A percentile compares a stretch with the other conserved stretches of the same genome.
phyloP scores from a whole-genome alignment of 2,888 invertebrate genomes.

The Cryptus armator region DNA sequence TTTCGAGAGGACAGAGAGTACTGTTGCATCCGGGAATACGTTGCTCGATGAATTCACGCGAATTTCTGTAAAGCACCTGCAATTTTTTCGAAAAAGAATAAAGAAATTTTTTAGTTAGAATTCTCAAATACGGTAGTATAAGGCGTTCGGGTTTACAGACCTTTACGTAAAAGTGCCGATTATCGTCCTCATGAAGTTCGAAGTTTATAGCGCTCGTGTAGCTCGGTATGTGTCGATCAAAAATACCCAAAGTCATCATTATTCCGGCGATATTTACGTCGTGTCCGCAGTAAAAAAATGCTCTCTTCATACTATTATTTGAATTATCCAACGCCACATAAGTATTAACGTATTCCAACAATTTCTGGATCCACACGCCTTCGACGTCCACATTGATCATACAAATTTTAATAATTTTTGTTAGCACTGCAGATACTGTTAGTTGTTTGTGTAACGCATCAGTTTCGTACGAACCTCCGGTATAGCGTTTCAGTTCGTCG shows the following conservation, averaged over 20 bases:
- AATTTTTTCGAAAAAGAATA: neutral
- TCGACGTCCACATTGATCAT: neutral
- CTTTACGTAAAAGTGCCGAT: conserved; percentile 50
- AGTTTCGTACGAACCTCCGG: conserved; percentile 84
- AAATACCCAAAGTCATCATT: conserved; percentile 63
- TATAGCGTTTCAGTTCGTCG: conserved; percentile 85
- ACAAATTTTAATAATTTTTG: neutral
- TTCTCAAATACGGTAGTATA: neutral
- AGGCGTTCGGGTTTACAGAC: neutral
- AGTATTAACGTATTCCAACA: conserved; percentile 61
- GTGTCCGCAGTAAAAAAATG: conserved; percentile 79
- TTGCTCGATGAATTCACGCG: conserved; percentile 5
- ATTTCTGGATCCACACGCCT: conserved; percentile 67
- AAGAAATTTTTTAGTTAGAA: neutral
- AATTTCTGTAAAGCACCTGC: conserved; percentile 48
- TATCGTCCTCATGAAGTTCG: conserved; percentile 61
- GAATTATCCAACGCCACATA: conserved; percentile 20
- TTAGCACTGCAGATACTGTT: neutral
- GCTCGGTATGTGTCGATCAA: conserved; percentile 61
- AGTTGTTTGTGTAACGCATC: too few species aligned
- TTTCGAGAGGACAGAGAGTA: conserved; percentile 43
- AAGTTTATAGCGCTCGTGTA: conserved; percentile 65
- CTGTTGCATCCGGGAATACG: conserved; percentile 42
- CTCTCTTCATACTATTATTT: conserved; percentile 62
- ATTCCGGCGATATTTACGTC: conserved; percentile 76